A percentile compares a stretch with the other conserved stretches of the same genome.
Evolutionary conservation across 2,888 invertebrate species (phyloP).

Genomic region (Caenorhabditis doughertyi): DNA sequence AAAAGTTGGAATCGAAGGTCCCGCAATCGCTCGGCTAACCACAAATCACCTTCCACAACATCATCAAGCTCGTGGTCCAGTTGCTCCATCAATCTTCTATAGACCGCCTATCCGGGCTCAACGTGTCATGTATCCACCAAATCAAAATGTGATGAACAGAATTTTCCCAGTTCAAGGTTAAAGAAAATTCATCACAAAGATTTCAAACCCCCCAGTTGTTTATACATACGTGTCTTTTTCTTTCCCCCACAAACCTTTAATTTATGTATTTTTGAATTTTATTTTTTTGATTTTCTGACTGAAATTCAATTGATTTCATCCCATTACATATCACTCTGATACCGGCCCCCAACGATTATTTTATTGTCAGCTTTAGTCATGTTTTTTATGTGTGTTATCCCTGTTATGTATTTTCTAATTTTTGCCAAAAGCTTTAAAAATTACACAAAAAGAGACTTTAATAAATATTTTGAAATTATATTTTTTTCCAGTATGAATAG

Average conservation of each 20-base stretch:
- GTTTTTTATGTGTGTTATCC: background rate
- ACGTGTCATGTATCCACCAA: conserved; percentile 53
- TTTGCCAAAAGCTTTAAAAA: conserved; percentile 37
- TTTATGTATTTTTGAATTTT: conserved; percentile 29
- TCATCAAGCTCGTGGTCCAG: conserved; percentile 40
- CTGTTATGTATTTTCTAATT: conserved; percentile 6
- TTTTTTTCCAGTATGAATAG: too few relatives aligned
- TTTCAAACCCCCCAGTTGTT: conserved; percentile 33
- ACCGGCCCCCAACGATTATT: background rate
- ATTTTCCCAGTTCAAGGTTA: conserved; percentile 67
- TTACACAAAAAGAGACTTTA: conserved; percentile 22
- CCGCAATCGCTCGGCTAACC: conserved; percentile 10
- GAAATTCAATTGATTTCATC: conserved; percentile 32
- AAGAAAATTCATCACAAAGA: too few relatives aligned
- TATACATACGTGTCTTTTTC: conserved; percentile 61
- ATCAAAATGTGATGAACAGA: conserved; percentile 56
- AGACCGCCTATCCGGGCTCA: conserved; percentile 59
- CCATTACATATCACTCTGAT: background rate
- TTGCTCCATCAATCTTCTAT: conserved; percentile 72
- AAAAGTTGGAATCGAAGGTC: conserved; percentile 62
- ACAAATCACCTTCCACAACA: background rate
- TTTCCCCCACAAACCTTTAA: too few relatives aligned
- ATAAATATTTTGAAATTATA: conserved; percentile 29
- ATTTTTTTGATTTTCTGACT: conserved; percentile 2
- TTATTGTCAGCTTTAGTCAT: conserved; percentile 23